A percentile compares a stretch with the other conserved stretches of the same genome.
Evolutionary conservation across 1,140 invertebrate genomes (phyloP).

Genomic region (Trachymyrmex cornetzi): DNA sequence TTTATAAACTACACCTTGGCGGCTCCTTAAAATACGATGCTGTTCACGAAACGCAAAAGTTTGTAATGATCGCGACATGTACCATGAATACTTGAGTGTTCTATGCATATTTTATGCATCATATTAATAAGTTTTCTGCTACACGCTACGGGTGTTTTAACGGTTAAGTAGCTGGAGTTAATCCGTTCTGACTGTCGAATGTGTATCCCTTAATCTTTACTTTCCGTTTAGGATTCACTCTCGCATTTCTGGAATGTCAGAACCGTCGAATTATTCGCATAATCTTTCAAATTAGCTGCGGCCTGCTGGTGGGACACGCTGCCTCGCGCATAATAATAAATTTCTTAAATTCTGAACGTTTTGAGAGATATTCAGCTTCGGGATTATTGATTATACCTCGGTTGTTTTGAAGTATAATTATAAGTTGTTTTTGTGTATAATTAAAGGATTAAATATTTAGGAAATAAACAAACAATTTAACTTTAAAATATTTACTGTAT

Average conservation of each 20-base stretch:
- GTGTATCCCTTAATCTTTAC: constrained; percentile 18
- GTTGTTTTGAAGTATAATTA: background rate
- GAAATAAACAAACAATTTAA: too few relatives aligned
- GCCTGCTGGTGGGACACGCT: background rate
- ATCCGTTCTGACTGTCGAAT: background rate
- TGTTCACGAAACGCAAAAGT: constrained; percentile 26
- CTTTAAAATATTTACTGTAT: too few relatives aligned
- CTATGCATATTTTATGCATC: constrained; percentile 36
- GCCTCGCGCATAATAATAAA: background rate
- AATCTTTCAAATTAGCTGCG: constrained; percentile 21
- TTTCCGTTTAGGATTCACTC: background rate
- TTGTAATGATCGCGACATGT: constrained; percentile 18
- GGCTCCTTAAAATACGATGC: constrained; percentile 6
- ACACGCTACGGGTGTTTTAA: background rate
- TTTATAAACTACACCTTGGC: background rate
- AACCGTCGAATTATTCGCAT: background rate
- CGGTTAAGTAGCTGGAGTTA: background rate
- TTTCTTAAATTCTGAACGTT: constrained; percentile 2
- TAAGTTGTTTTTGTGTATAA: background rate
- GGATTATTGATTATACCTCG: background rate
- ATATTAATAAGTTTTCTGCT: constrained; percentile 25
- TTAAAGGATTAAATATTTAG: too few relatives aligned
- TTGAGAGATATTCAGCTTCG: background rate
- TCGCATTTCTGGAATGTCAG: background rate
- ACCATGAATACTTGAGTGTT: constrained; percentile 16